These are phyloP conservation scores for Tetragnatha montana DNA, from an alignment of 2,888 invertebrate species.

Conservation along the genomic window DNA sequence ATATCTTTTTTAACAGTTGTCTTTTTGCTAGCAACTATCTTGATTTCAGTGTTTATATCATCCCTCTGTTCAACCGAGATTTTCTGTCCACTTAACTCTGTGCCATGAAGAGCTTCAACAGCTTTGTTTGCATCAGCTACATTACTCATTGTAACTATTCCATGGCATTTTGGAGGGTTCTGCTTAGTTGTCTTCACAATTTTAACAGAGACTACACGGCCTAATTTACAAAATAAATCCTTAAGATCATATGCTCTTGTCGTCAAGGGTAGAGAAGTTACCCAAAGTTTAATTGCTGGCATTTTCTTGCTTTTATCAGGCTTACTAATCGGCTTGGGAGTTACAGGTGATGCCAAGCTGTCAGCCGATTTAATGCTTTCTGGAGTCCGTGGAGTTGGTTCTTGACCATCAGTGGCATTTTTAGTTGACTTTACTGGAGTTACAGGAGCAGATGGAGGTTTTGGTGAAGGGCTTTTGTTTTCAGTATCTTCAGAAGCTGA, in stretches of 20 bases:
- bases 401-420: constrained; percentile 2
- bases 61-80: constrained; percentile 89
- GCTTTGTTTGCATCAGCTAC: constrained; percentile 78
- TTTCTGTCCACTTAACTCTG: constrained; percentile 94
- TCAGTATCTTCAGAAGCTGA: neutral
- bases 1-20: neutral
- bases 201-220: constrained; percentile 86
- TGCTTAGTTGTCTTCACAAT: constrained; percentile 93
- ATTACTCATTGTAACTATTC: constrained; percentile 96
- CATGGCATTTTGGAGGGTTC: constrained; percentile 95
- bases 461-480: neutral
- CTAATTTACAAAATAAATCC: constrained; percentile 89
- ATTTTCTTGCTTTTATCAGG: constrained; percentile 25
- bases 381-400: neutral
- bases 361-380: neutral
- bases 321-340: constrained; percentile 26
- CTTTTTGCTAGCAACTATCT: neutral
- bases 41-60: neutral
- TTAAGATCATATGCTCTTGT: constrained; percentile 97
- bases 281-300: constrained; percentile 87
- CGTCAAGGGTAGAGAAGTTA: constrained; percentile 91
- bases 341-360: constrained; percentile 9
- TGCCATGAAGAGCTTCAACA: constrained; percentile 87
- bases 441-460: neutral
- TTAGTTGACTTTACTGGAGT: constrained; percentile 11